Conservation (phyloP, 2,888 invertebrate genomes). For the Epiblema foenella region DNA sequence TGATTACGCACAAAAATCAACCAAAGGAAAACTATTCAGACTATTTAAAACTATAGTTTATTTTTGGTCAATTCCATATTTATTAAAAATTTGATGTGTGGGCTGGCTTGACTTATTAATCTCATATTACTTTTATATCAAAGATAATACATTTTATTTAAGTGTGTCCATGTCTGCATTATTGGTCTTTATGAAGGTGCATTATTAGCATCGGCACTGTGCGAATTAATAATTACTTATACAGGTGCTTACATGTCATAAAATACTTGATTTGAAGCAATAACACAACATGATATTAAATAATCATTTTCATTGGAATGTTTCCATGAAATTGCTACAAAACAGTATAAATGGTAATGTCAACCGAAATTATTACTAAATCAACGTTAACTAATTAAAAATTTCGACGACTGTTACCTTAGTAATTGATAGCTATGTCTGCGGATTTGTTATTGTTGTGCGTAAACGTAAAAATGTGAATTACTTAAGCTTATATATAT, state of each 20-base stretch:
- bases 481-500: conserved; percentile 1
- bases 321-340: neutral
- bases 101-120: neutral
- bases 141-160: neutral
- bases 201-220: neutral
- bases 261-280: neutral
- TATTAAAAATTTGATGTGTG: neutral
- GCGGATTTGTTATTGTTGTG: conserved; percentile 21
- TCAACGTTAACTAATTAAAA: neutral
- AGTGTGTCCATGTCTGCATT: neutral
- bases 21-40: neutral
- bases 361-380: neutral
- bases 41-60: neutral
- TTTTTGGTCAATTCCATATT: neutral
- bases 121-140: neutral
- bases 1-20: conserved; percentile 29
- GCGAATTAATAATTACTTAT: neutral
- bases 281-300: neutral
- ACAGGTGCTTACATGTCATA: conserved; percentile 1
- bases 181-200: neutral
- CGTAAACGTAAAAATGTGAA: conserved; percentile 19
- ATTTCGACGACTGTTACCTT: neutral
- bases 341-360: neutral
- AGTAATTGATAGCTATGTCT: too few relatives aligned
- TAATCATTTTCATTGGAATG: conserved; percentile 7